A percentile compares a stretch with the other conserved stretches of the same genome.
These are phyloP conservation scores for Lophochroa leadbeateri DNA, from an alignment of 2,113 vertebrate species.

Conservation along the genomic window DNA sequence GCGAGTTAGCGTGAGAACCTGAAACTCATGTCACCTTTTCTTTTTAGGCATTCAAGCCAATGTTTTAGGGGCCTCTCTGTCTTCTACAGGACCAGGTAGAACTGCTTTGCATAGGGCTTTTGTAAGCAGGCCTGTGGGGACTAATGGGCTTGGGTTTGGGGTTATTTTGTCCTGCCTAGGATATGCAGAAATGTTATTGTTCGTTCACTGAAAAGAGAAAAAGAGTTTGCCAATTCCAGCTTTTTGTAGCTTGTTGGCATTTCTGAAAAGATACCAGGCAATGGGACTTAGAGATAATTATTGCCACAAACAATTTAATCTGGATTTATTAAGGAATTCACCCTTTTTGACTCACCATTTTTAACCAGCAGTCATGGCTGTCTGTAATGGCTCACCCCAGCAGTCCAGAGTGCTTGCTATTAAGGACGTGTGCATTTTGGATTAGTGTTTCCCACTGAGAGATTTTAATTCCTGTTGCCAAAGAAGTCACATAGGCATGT, in stretches of 20 bases:
- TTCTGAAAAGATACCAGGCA: slow-evolving; percentile 35
- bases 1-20: slow-evolving; percentile 37
- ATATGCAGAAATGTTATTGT: slow-evolving; percentile 35
- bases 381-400: slow-evolving; percentile 56
- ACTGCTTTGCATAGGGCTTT: slow-evolving; percentile 62
- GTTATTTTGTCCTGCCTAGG: slow-evolving; percentile 16
- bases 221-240: not conserved
- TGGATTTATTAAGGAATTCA: not conserved
- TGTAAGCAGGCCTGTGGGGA: slow-evolving; percentile 57
- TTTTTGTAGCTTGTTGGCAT: not conserved
- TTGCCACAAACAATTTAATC: slow-evolving; percentile 8
- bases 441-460: slow-evolving; percentile 39
- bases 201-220: not conserved
- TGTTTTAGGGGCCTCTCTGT: slow-evolving; percentile 67
- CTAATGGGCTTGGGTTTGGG: slow-evolving; percentile 52
- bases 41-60: slow-evolving; percentile 64
- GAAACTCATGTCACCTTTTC: slow-evolving; percentile 64
- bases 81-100: slow-evolving; percentile 67
- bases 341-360: not conserved
- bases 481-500: not conserved
- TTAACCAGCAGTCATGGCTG: not conserved
- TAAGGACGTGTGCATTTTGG: slow-evolving; percentile 29
- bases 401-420: slow-evolving; percentile 56
- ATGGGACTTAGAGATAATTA: not conserved
- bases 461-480: not conserved